These are phyloP conservation scores for Cinara cedri DNA, from an alignment of 2,888 invertebrate genomes.

Conservation along the genomic window DNA sequence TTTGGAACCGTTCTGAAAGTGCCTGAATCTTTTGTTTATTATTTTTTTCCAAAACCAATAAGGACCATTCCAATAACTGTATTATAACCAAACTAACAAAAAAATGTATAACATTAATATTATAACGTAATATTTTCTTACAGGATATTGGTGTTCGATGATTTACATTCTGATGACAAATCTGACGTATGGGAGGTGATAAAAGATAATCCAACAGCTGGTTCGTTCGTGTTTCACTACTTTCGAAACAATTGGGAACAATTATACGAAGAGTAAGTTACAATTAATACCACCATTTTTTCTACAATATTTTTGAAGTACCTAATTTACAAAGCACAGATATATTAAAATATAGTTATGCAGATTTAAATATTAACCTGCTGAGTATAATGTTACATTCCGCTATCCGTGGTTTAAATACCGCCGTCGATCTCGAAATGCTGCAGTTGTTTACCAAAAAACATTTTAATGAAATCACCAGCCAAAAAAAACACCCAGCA, in stretches of 20 bases:
- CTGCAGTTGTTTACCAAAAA: slow-evolving; percentile 19
- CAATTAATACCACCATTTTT: background rate
- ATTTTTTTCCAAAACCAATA: too few relatives aligned
- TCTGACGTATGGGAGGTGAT: slow-evolving; percentile 27
- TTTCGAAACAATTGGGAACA: slow-evolving; percentile 47
- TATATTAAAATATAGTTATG: slow-evolving; percentile 21
- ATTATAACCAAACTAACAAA: too few relatives aligned
- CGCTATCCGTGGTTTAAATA: slow-evolving; percentile 33
- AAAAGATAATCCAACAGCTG: slow-evolving; percentile 13
- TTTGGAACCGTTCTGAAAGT: too few relatives aligned
- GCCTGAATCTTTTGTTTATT: too few relatives aligned
- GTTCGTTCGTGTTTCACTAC: slow-evolving; percentile 18
- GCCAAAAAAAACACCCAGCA: background rate
- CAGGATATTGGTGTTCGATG: slow-evolving; percentile 1
- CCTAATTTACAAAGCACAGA: too few relatives aligned
- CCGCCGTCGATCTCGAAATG: slow-evolving; percentile 29
- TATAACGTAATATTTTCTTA: background rate
- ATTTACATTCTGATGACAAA: slow-evolving; percentile 9
- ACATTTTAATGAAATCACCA: slow-evolving; percentile 10
- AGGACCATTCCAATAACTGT: too few relatives aligned
- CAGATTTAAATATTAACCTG: background rate
- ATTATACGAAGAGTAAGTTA: slow-evolving; percentile 31
- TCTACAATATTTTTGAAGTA: too few relatives aligned
- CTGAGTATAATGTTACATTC: slow-evolving; percentile 28
- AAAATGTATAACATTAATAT: background rate